These are phyloP conservation scores for Meloidogyne floridensis DNA, from an alignment of 1,140 invertebrate species.

Conservation along the genomic window DNA sequence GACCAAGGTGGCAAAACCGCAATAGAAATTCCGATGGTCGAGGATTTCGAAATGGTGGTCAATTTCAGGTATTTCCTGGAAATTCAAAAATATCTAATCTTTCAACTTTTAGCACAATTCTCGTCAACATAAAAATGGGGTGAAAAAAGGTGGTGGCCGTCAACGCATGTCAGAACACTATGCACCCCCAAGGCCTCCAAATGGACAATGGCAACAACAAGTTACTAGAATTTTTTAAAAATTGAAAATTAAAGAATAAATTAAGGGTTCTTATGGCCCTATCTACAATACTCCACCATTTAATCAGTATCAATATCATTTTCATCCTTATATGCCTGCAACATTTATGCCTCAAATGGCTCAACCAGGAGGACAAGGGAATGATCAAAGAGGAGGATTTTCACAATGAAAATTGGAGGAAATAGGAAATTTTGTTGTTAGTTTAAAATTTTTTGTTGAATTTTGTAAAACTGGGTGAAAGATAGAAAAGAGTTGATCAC, in stretches of 20 bases:
- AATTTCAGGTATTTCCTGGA: neutral
- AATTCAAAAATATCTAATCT: neutral
- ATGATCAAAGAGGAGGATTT: too few relatives aligned
- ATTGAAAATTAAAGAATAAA: neutral
- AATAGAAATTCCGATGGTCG: neutral
- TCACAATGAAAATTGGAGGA: too few relatives aligned
- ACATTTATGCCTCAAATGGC: neutral
- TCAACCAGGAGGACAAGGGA: neutral
- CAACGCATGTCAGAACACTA: neutral
- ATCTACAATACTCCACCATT: neutral
- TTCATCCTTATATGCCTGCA: neutral
- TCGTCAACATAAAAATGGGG: neutral
- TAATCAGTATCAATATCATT: conserved; percentile 3
- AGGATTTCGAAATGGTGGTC: neutral
- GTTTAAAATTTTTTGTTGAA: too few relatives aligned
- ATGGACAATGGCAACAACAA: neutral
- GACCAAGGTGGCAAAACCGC: neutral
- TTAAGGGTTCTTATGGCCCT: neutral
- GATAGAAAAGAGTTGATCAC: too few relatives aligned
- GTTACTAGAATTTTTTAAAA: too few relatives aligned
- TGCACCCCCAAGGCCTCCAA: neutral
- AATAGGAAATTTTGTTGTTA: too few relatives aligned
- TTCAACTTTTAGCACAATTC: neutral
- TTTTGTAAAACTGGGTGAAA: too few relatives aligned
- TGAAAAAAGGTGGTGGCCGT: neutral